Evolutionary conservation across 2,797 vertebrate genomes (phyloP), one percentile per base, ranked within the genome.

Genomic region (Chrysocyon brachyurus): DNA sequence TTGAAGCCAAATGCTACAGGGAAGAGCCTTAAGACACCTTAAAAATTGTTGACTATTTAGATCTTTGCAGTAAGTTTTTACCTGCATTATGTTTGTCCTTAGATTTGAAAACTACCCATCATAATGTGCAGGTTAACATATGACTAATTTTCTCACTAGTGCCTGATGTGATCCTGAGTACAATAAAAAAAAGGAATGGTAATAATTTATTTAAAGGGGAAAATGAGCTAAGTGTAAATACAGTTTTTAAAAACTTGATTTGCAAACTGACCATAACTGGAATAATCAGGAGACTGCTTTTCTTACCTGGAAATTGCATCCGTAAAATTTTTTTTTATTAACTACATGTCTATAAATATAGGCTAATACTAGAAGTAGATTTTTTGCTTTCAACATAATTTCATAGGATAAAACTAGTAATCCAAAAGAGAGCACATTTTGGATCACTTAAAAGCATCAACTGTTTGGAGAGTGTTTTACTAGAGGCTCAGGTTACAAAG

Each of bases 131-230:
- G 33, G 24, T 75, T 77, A 89, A 63, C 26, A 16, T 66, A 52
- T 26, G 14, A 59, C 15, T 78, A 4, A 33, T 31, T 70, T 93
- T 93, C 31, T 94, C 61, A 75, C 24, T 87, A 54, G 12, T 56
- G 40, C 26, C 33, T 52, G 28, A 31, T 6, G n/a, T 84, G 54
- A 64, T 95, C 52, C 63, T 72, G 85, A 8, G 21, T 86, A 75
- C 24, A 90, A 9, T 11, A 26, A 89, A 95, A 72, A 84, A 88
- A 66, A 4, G 17, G 40, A 77, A 56, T 91, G 72, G 40, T 72
- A 84, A 75, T 52, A 40, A 46, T 95, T 31, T 78, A 70, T 90
- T 82, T 94, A 82, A 92, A 90, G 22, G 46, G 75, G 95, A 92
- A 93, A 87, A 52, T 66, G 40, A 87, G 49, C 19, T 28, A n/a